A percentile compares a stretch with the other conserved stretches of the same genome.
Conservation (phyloP, 2,797 vertebrate species). For the Characodon lateralis region DNA sequence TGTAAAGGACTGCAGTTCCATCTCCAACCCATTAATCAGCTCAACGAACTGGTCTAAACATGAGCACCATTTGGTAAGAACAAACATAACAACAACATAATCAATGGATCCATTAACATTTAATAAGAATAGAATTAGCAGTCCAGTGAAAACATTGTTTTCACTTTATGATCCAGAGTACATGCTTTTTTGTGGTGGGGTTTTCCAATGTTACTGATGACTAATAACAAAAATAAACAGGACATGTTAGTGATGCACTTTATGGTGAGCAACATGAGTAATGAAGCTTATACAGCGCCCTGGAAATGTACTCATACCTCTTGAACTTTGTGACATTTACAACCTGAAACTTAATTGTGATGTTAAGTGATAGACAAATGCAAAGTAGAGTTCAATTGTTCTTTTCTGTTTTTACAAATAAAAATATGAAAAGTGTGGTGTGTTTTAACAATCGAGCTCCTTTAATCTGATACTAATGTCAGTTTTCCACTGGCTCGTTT, state of each 20-base stretch:
- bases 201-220: not conserved
- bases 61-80: not conserved
- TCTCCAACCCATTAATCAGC: not conserved
- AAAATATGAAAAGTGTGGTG: too few species aligned
- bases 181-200: not conserved
- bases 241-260: not conserved
- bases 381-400: too few species aligned
- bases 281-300: not conserved
- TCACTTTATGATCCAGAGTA: not conserved
- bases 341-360: not conserved
- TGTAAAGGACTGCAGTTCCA: not conserved
- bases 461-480: too few species aligned
- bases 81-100: not conserved
- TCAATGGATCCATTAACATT: slow-evolving; percentile 26
- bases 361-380: too few species aligned
- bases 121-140: not conserved
- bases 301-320: not conserved
- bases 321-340: not conserved
- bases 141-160: not conserved
- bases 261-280: not conserved
- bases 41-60: not conserved
- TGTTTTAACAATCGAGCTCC: too few species aligned
- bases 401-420: too few species aligned
- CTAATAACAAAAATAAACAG: not conserved
- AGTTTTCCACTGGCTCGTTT: too few species aligned